Evolutionary conservation across 2,797 vertebrate species (phyloP).

Genomic region (Chanos chanos): DNA sequence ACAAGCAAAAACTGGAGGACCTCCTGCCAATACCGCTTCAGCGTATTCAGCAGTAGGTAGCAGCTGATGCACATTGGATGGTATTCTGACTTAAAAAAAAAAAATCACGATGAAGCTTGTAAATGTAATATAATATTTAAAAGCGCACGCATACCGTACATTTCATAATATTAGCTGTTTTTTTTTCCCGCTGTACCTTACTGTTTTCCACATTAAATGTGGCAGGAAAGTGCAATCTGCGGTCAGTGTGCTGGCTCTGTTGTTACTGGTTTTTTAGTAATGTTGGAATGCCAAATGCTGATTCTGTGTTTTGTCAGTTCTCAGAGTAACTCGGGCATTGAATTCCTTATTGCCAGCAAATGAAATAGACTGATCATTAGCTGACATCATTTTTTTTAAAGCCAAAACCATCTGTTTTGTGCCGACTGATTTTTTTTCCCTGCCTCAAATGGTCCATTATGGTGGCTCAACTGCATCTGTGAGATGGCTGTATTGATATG

Average conservation of each 20-base stretch:
- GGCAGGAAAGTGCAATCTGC: too few relatives aligned
- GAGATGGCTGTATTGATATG: constrained; percentile 38
- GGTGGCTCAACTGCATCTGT: constrained; percentile 41
- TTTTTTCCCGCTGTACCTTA: neutral
- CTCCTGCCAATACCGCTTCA: constrained; percentile 81
- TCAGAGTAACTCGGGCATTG: constrained; percentile 41
- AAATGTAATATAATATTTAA: too few relatives aligned
- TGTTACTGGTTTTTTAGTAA: too few relatives aligned
- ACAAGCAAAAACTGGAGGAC: constrained; percentile 74
- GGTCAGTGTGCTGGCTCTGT: too few relatives aligned
- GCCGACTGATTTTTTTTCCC: too few relatives aligned
- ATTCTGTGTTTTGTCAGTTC: constrained; percentile 42
- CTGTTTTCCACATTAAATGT: neutral
- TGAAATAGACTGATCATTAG: constrained; percentile 37
- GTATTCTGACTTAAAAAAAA: neutral
- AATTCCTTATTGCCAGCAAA: constrained; percentile 39
- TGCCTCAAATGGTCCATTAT: too few relatives aligned
- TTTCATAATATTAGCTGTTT: neutral
- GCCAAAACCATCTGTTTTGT: constrained; percentile 41
- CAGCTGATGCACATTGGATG: neutral
- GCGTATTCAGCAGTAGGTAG: constrained; percentile 81
- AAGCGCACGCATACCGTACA: neutral
- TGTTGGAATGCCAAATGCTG: too few relatives aligned
- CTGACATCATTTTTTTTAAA: constrained; percentile 14
- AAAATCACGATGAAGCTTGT: too few relatives aligned